A percentile compares a stretch with the other conserved stretches of the same genome.
Conservation (phyloP, 2,888 invertebrate genomes). For the Pollenia labialis region DNA sequence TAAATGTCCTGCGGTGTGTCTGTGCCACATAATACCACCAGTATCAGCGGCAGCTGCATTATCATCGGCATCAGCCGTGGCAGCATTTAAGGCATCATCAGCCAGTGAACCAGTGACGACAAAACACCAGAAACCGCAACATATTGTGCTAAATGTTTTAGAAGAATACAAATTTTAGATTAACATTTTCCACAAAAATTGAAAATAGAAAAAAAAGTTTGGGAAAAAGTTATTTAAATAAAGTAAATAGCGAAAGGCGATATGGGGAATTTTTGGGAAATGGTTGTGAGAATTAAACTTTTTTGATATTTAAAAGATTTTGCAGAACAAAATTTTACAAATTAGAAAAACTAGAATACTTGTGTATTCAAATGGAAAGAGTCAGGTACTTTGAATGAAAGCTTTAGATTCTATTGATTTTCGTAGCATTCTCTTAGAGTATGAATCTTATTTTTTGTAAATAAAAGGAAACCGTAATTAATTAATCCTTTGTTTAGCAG, state of each 20-base stretch:
- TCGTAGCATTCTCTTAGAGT: not conserved
- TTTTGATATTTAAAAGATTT: no score
- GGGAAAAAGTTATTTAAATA: not conserved
- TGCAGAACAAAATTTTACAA: no score
- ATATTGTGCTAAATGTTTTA: slow-evolving; percentile 62
- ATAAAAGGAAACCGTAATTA: not conserved
- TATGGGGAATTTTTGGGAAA: not conserved
- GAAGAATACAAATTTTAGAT: slow-evolving; percentile 46
- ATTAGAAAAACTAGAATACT: no score
- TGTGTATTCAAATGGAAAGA: no score
- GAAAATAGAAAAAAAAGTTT: not conserved
- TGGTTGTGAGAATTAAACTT: no score
- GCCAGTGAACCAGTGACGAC: slow-evolving; percentile 27
- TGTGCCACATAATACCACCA: slow-evolving; percentile 51
- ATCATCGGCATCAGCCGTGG: not conserved
- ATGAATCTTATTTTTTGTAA: no score
- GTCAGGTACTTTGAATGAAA: no score
- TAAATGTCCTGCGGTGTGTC: slow-evolving; percentile 72
- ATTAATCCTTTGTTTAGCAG: not conserved
- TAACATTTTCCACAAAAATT: slow-evolving; percentile 27
- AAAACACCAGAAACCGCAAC: slow-evolving; percentile 67
- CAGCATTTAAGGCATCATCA: not conserved
- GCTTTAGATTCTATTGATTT: not conserved
- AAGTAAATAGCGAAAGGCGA: not conserved
- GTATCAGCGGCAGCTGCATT: not conserved